These are phyloP conservation scores for Aspidiotus destructor DNA, from an alignment of 2,888 invertebrate species.

Conservation along the genomic window DNA sequence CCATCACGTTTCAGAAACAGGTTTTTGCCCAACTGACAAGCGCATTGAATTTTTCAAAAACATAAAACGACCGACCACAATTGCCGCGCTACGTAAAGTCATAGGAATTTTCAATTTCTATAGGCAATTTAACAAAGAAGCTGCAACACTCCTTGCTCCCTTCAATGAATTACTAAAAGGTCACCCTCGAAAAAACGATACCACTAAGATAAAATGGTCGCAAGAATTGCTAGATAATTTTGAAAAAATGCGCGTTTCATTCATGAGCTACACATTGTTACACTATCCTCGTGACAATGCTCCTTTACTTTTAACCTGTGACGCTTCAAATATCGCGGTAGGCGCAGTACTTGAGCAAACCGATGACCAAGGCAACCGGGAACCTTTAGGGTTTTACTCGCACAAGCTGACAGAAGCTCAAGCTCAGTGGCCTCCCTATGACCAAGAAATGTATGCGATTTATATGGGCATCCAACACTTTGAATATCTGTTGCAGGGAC, in stretches of 20 bases:
- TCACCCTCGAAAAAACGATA: not conserved
- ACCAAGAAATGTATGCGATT: slow-evolving; percentile 7
- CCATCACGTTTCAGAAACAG: not conserved
- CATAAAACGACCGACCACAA: not conserved
- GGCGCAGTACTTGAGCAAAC: not conserved
- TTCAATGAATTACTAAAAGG: not conserved
- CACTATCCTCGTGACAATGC: not conserved
- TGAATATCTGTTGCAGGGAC: slow-evolving; percentile 34
- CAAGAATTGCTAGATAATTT: not conserved
- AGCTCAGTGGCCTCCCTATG: not conserved
- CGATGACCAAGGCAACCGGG: not conserved
- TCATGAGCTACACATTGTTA: not conserved
- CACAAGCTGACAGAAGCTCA: no score
- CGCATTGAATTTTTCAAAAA: slow-evolving; percentile 1
- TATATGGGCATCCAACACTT: slow-evolving; percentile 26
- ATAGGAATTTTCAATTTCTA: not conserved
- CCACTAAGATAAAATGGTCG: not conserved
- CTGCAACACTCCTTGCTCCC: not conserved
- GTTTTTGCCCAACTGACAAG: not conserved
- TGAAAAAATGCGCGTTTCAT: not conserved
- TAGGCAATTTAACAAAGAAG: not conserved
- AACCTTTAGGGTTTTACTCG: not conserved
- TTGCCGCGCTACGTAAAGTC: not conserved
- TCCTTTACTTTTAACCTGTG: no score
- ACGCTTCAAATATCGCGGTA: not conserved